Conservation (phyloP, 2,113 vertebrate genomes). For the Phrynosoma blainvillii region DNA sequence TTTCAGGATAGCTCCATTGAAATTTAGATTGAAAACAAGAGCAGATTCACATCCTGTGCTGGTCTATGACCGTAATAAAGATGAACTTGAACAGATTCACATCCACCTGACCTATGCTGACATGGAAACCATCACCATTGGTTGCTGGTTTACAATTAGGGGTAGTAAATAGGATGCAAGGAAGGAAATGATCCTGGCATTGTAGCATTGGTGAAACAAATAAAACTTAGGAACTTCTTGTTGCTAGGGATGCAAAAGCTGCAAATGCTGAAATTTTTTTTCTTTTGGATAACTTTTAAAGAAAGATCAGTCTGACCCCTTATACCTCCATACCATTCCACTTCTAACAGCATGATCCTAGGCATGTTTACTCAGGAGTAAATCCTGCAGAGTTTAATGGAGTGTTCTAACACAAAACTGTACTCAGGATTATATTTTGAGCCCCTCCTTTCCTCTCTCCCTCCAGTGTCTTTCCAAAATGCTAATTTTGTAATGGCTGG, state of each 20-base stretch:
- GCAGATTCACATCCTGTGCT: too few relatives aligned
- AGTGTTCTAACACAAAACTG: background rate
- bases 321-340: background rate
- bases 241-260: background rate
- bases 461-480: constrained; percentile 49
- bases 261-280: background rate
- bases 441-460: background rate
- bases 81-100: too few relatives aligned
- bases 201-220: background rate
- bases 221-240: background rate
- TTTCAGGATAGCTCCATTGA: too few relatives aligned
- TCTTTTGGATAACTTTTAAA: background rate
- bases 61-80: too few relatives aligned
- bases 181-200: too few relatives aligned
- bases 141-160: background rate
- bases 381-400: background rate
- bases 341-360: background rate
- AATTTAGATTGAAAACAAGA: too few relatives aligned
- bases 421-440: background rate
- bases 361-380: background rate
- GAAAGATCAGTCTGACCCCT: background rate
- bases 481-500: constrained; percentile 56
- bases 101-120: too few relatives aligned
- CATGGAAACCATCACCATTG: background rate
- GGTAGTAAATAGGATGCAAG: background rate